A percentile compares a stretch with the other conserved stretches of the same genome.
These are phyloP conservation scores for Astatoreochromis straeleni DNA, from an alignment of 2,113 vertebrate genomes.

Conservation along the genomic window DNA sequence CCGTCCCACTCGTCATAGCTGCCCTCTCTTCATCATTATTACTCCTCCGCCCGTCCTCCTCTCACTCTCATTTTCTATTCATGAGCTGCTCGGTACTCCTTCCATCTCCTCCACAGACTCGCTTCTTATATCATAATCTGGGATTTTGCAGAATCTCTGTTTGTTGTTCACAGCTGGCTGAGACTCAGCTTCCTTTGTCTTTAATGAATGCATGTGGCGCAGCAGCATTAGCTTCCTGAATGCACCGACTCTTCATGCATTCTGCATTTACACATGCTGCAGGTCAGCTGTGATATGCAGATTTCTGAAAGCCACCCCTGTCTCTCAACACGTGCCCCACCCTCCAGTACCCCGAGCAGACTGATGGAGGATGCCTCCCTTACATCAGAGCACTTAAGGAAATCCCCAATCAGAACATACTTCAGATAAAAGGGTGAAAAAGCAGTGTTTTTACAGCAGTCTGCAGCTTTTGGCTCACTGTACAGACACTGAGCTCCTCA, in stretches of 20 bases:
- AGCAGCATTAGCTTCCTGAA: neutral
- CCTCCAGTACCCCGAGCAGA: neutral
- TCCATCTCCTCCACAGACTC: neutral
- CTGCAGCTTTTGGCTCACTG: neutral
- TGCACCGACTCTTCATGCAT: neutral
- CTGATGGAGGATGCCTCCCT: neutral
- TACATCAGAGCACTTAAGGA: neutral
- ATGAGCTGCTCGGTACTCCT: neutral
- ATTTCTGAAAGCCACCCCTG: neutral
- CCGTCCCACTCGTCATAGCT: accelerated
- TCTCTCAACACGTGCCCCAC: neutral
- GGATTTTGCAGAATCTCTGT: neutral
- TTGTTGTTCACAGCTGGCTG: neutral
- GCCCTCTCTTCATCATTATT: neutral
- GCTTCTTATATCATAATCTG: accelerated
- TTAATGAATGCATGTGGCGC: neutral
- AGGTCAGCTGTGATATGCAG: neutral
- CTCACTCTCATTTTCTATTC: neutral
- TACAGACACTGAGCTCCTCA: neutral
- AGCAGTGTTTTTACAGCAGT: accelerated
- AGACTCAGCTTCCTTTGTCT: neutral
- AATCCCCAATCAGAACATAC: neutral
- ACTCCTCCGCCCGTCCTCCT: neutral
- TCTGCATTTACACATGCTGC: neutral
- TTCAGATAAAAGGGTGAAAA: neutral